These are phyloP conservation scores for Cacoxenus indagator DNA, from an alignment of 2,888 invertebrate species.

Conservation along the genomic window DNA sequence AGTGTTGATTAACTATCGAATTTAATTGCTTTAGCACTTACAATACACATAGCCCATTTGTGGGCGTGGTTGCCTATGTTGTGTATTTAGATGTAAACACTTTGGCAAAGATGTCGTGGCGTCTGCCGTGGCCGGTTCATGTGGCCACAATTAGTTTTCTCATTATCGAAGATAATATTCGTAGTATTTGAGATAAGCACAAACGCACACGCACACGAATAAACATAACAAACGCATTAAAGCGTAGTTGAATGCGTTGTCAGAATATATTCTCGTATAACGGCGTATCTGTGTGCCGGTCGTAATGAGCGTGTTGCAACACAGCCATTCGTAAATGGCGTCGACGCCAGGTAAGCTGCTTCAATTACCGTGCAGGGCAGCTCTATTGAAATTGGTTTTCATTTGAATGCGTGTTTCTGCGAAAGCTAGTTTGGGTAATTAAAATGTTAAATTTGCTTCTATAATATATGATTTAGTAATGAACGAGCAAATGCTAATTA, in stretches of 20 bases:
- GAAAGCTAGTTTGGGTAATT: neutral
- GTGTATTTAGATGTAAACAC: neutral
- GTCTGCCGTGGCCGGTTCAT: constrained; percentile 30
- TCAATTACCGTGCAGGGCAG: constrained; percentile 45
- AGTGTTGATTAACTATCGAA: constrained; percentile 49
- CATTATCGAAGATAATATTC: constrained; percentile 59
- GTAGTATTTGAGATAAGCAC: constrained; percentile 51
- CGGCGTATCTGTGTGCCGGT: constrained; percentile 25
- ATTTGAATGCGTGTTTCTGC: neutral
- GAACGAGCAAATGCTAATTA: too few relatives aligned
- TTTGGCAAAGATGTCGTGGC: neutral
- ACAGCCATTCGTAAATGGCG: neutral
- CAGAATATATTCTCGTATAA: neutral
- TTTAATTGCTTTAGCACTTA: constrained; percentile 54
- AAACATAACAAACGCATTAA: constrained; percentile 30
- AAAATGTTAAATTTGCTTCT: neutral
- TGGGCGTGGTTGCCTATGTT: neutral
- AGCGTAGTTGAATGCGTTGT: constrained; percentile 26
- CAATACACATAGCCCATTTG: constrained; percentile 3
- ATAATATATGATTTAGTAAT: too few relatives aligned
- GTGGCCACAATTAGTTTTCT: constrained; percentile 51
- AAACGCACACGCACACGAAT: neutral
- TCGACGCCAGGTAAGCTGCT: constrained; percentile 24
- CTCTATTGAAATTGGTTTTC: constrained; percentile 1
- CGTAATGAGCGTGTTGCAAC: constrained; percentile 26